Evolutionary conservation across 2,113 vertebrate species (phyloP).

Genomic region (Leptosomus discolor): DNA sequence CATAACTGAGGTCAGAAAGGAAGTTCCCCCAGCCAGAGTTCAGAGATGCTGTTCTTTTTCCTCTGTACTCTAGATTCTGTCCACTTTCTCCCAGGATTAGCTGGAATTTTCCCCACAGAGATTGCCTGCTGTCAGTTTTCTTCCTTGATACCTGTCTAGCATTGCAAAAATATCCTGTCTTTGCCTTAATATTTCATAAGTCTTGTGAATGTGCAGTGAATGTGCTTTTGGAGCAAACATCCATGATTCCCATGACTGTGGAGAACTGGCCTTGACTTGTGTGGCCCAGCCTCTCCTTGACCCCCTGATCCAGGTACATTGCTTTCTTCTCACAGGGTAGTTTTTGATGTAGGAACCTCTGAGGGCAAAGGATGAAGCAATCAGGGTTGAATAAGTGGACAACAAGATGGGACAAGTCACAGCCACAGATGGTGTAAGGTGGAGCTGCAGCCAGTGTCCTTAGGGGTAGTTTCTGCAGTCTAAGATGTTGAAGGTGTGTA

Average conservation of each 20-base stretch:
- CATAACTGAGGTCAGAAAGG: not conserved
- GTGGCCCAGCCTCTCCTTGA: not conserved
- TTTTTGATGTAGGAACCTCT: not conserved
- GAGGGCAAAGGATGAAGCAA: not conserved
- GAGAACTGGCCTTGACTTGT: not conserved
- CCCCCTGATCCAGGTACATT: not conserved
- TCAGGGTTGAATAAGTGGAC: no score
- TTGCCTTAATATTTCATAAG: not conserved
- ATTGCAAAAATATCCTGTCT: not conserved
- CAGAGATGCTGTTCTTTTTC: not conserved
- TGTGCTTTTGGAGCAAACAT: not conserved
- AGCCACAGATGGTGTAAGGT: not conserved
- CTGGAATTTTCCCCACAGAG: not conserved
- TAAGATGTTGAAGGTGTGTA: not conserved
- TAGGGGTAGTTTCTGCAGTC: not conserved
- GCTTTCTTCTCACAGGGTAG: not conserved
- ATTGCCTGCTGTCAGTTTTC: not conserved
- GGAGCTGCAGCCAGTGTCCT: not conserved
- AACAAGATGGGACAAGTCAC: not conserved
- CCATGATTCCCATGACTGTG: fast-evolving
- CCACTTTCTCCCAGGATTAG: not conserved
- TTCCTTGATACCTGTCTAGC: not conserved
- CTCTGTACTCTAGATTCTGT: not conserved
- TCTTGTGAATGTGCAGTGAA: not conserved
- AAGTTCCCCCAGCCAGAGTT: not conserved